Evolutionary conservation across 2,113 vertebrate species (phyloP).

Genomic region (Melanotaenia duboulayi): DNA sequence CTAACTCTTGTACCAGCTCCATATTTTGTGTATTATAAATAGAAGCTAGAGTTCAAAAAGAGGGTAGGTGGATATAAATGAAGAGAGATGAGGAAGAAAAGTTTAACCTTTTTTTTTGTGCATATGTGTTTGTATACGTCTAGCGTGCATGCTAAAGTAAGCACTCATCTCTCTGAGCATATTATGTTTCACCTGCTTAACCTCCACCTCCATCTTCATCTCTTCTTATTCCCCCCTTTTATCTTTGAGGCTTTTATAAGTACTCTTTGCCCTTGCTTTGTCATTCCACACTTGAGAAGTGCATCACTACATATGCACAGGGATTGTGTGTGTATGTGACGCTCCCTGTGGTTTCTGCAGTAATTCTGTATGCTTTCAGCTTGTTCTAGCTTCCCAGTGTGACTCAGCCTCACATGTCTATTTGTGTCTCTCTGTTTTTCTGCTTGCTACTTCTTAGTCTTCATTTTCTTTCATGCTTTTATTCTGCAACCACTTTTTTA

Average conservation of each 20-base stretch:
- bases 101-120: conserved; percentile 23
- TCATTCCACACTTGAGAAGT: conserved; percentile 44
- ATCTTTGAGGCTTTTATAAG: conserved; percentile 33
- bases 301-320: conserved; percentile 50
- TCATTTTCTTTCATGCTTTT: conserved; percentile 34
- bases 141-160: conserved; percentile 6
- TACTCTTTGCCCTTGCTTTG: conserved; percentile 49
- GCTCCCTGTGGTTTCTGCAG: conserved; percentile 53
- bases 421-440: conserved; percentile 57
- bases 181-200: conserved; percentile 49
- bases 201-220: conserved; percentile 31
- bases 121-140: conserved; percentile 1
- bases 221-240: conserved; percentile 34
- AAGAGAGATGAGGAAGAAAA: background rate
- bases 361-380: conserved; percentile 62
- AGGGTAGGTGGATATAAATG: background rate
- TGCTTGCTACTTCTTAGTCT: conserved; percentile 28
- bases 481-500: conserved; percentile 21
- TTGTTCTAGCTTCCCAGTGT: conserved; percentile 70
- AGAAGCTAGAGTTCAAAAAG: conserved; percentile 19
- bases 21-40: conserved; percentile 46
- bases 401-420: conserved; percentile 74
- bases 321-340: conserved; percentile 13
- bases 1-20: conserved; percentile 18
- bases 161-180: conserved; percentile 28